phyloP scores from a whole-genome alignment of 2,797 vertebrate genomes.

The Pseudomugil tenellus region DNA sequence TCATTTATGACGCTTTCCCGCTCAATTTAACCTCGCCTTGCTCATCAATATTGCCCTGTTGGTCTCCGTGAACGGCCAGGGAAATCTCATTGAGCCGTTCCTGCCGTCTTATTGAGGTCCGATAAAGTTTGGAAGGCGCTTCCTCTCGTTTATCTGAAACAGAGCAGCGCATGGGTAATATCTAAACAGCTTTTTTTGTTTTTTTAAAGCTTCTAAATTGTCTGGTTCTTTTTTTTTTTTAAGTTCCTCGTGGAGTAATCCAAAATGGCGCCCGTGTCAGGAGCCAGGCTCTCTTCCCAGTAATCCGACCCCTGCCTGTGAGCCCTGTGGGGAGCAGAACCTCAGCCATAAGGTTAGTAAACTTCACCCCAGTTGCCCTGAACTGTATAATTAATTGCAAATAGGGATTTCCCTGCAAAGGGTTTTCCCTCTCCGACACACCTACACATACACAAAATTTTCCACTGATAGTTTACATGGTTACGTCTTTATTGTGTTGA shows the following conservation, averaged over 20 bases:
- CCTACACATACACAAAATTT: slow-evolving; percentile 36
- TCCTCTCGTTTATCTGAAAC: slow-evolving; percentile 12
- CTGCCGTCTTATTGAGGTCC: slow-evolving; percentile 29
- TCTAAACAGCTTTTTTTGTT: slow-evolving; percentile 1
- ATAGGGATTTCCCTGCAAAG: slow-evolving; percentile 12
- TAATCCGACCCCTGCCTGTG: slow-evolving; percentile 92
- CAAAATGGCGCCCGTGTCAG: slow-evolving; percentile 92
- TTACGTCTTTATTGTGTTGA: slow-evolving; percentile 54
- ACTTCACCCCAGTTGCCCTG: slow-evolving; percentile 17
- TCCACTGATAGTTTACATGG: slow-evolving; percentile 64
- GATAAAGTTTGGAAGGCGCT: slow-evolving; percentile 29
- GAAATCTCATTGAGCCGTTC: slow-evolving; percentile 60
- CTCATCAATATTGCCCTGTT: slow-evolving; percentile 78
- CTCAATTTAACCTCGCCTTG: slow-evolving; percentile 78
- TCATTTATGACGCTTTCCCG: slow-evolving; percentile 80
- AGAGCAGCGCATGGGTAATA: background rate
- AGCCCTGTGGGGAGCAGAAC: slow-evolving; percentile 92
- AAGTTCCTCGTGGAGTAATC: slow-evolving; percentile 94
- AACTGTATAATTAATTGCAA: slow-evolving; percentile 13
- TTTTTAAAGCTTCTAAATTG: slow-evolving; percentile 6
- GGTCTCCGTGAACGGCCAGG: slow-evolving; percentile 56
- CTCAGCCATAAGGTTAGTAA: slow-evolving; percentile 89
- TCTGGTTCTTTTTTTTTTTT: slow-evolving; percentile 17
- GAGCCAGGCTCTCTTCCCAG: slow-evolving; percentile 93
- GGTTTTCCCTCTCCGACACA: slow-evolving; percentile 6